Evolutionary conservation across 2,113 vertebrate genomes (phyloP).

Genomic region (Psammodynastes pulverulentus): DNA sequence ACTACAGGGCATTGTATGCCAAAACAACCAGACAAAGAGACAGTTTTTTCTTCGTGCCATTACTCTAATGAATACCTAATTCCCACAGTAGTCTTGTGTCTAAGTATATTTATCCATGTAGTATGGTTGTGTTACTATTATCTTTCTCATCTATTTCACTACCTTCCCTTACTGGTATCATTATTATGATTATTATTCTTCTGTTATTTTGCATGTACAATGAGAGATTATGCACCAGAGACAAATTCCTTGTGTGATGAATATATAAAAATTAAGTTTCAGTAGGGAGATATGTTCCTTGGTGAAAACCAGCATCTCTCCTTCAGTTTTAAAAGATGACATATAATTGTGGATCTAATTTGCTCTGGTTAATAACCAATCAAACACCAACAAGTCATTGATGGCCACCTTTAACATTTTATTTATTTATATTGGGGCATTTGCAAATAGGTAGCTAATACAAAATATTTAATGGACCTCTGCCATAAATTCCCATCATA

Average conservation of each 20-base stretch:
- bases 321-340: background rate
- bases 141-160: background rate
- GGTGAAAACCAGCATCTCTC: background rate
- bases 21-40: background rate
- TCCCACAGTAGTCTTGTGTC: background rate
- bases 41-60: background rate
- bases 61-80: background rate
- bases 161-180: background rate
- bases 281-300: background rate
- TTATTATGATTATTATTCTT: background rate
- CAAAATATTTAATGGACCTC: background rate
- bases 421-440: background rate
- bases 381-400: background rate
- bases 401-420: background rate
- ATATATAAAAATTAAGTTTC: background rate
- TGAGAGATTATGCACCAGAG: background rate
- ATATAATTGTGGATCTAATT: background rate
- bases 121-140: background rate
- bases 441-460: background rate
- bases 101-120: background rate
- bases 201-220: background rate
- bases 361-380: background rate
- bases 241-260: background rate
- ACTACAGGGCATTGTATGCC: background rate
- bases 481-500: background rate